A percentile compares a stretch with the other conserved stretches of the same genome.
Evolutionary conservation across 2,888 invertebrate genomes (phyloP).

Genomic region (Ochropleura leucogaster): DNA sequence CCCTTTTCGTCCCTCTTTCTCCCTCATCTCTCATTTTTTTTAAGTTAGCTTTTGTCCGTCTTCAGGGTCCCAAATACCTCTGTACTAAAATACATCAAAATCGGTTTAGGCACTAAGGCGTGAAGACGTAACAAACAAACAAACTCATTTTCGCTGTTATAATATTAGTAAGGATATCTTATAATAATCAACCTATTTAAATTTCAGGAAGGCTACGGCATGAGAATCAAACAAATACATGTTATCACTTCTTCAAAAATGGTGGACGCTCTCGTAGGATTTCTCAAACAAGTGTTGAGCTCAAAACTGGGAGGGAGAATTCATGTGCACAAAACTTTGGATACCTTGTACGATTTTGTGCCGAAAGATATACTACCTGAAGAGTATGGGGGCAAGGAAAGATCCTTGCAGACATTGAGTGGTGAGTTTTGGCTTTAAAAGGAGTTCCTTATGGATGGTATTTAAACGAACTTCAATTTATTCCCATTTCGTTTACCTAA

Average conservation of each 20-base stretch:
- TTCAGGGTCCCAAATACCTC: too few species aligned
- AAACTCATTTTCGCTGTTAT: too few species aligned
- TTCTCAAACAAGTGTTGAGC: constrained; percentile 76
- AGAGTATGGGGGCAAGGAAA: constrained; percentile 80
- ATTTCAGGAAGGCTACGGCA: constrained; percentile 80
- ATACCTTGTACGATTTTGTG: constrained; percentile 68
- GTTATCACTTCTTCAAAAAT: constrained; percentile 74
- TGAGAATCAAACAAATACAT: constrained; percentile 77
- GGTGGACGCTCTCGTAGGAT: constrained; percentile 68
- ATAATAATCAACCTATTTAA: background rate
- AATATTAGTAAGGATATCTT: too few species aligned
- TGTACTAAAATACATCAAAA: too few species aligned
- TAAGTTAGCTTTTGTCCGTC: too few species aligned
- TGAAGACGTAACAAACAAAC: too few species aligned
- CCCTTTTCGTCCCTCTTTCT: too few species aligned
- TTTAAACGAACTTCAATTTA: too few species aligned
- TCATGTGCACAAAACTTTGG: constrained; percentile 68
- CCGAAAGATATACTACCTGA: constrained; percentile 74
- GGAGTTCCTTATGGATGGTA: too few species aligned
- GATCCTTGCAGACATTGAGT: constrained; percentile 65
- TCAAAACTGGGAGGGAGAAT: constrained; percentile 74
- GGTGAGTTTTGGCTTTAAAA: constrained; percentile 64
- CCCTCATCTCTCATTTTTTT: too few species aligned
- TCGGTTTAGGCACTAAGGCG: too few species aligned
- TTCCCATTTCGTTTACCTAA: too few species aligned